A percentile compares a stretch with the other conserved stretches of the same genome.
These are phyloP conservation scores for Scomber scombrus DNA, from an alignment of 2,113 vertebrate species.

Conservation along the genomic window DNA sequence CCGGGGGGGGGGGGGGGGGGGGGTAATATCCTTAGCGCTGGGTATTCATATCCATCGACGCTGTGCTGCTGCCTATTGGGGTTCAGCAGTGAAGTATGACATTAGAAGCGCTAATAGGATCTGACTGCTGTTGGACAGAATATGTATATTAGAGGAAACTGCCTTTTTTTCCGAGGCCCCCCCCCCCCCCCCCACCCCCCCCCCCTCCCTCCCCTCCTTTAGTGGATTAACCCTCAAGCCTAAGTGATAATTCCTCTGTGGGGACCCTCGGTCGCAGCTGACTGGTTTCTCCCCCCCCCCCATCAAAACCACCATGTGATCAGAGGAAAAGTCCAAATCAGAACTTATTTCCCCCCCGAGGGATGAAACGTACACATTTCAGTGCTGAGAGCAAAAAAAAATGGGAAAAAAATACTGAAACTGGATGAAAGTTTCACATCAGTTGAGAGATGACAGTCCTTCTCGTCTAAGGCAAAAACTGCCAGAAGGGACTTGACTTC, in stretches of 20 bases:
- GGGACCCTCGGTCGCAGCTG: not conserved
- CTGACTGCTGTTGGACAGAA: slow-evolving; percentile 41
- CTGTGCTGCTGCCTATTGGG: not conserved
- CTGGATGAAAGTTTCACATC: not conserved
- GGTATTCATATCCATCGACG: slow-evolving; percentile 9
- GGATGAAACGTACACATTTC: slow-evolving; percentile 4
- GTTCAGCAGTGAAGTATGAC: slow-evolving; percentile 22
- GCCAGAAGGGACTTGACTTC: slow-evolving; percentile 9
- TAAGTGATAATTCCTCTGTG: slow-evolving; percentile 35
- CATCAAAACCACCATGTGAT: slow-evolving; percentile 10
- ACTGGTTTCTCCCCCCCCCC: not conserved
- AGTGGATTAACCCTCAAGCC: slow-evolving; percentile 51
- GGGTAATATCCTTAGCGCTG: not conserved
- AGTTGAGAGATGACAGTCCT: slow-evolving; percentile 7
- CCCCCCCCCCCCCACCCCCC: no score
- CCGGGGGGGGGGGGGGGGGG: not conserved
- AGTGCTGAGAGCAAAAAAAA: not conserved
- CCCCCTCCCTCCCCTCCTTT: no score
- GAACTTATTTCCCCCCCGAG: not conserved
- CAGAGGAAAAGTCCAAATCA: slow-evolving; percentile 2
- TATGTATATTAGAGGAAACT: slow-evolving; percentile 46
- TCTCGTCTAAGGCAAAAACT: not conserved
- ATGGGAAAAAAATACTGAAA: not conserved
- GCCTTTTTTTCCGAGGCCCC: slow-evolving; percentile 11
- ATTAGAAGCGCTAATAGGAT: slow-evolving; percentile 66